These are phyloP conservation scores for Esox niger DNA, from an alignment of 2,113 vertebrate species.

Conservation along the genomic window DNA sequence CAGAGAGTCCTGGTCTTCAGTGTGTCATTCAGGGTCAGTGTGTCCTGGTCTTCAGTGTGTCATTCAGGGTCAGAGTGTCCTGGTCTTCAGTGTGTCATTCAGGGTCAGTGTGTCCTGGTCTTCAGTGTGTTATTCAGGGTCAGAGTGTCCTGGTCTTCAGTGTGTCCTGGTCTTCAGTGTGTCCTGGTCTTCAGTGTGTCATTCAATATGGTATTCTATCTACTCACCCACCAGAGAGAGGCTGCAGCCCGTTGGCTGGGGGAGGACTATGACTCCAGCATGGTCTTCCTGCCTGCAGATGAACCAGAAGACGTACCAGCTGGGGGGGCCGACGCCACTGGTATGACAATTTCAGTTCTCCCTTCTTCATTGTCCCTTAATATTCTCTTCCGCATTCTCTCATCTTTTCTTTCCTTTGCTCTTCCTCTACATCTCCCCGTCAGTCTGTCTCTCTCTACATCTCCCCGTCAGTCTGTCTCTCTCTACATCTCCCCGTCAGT, in stretches of 20 bases:
- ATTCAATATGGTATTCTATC: not conserved
- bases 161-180: not conserved
- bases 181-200: not conserved
- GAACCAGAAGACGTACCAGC: constrained; percentile 36
- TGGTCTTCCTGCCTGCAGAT: constrained; percentile 43
- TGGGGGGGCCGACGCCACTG: constrained; percentile 36
- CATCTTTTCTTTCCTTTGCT: not conserved
- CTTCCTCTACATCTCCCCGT: not conserved
- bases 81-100: too few species aligned
- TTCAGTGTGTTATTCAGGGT: not conserved
- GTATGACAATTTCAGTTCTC: constrained; percentile 38
- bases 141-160: too few species aligned
- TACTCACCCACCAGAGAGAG: constrained; percentile 32
- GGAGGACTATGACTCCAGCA: not conserved
- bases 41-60: too few species aligned
- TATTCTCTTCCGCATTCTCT: too few species aligned
- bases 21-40: too few species aligned
- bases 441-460: not conserved
- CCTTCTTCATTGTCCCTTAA: not conserved
- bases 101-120: not conserved
- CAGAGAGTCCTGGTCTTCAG: too few species aligned
- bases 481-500: not conserved
- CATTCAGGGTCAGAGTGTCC: too few species aligned
- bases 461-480: not conserved
- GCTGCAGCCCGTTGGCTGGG: not conserved